Percentiles rank a stretch among this genome's conserved stretches.
phyloP scores from a whole-genome alignment of 2,113 vertebrate genomes.

The Macheiramphus alcinus region DNA sequence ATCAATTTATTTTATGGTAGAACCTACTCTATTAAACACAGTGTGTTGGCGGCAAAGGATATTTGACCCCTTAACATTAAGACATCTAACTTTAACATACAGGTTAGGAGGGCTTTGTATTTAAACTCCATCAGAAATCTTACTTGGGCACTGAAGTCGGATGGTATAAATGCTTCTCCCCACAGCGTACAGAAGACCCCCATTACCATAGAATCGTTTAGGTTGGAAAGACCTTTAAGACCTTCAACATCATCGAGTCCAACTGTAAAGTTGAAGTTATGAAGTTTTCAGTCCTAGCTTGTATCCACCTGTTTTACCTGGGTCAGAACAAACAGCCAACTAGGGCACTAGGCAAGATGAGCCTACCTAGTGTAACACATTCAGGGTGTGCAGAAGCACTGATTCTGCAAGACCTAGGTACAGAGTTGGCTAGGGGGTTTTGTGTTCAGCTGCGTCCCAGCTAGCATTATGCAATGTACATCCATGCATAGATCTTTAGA shows the following conservation, averaged over 20 bases:
- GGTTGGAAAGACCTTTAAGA: not conserved
- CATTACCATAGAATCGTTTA: not conserved
- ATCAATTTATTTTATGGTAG: not conserved
- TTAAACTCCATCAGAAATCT: not conserved
- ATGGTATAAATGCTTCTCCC: not conserved
- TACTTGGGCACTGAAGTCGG: not conserved
- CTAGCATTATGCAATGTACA: not conserved
- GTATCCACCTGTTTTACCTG: not conserved
- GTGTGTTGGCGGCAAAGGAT: not conserved
- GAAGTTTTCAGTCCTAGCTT: not conserved
- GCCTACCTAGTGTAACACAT: too few relatives aligned
- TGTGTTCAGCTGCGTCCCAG: not conserved
- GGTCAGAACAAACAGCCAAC: not conserved
- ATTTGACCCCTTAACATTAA: not conserved
- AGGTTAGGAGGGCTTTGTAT: not conserved
- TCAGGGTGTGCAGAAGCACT: not conserved
- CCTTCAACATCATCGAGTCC: not conserved
- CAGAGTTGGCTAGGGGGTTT: too few relatives aligned
- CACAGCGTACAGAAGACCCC: not conserved
- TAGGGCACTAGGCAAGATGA: not conserved
- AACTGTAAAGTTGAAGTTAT: rapidly evolving
- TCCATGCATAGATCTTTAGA: not conserved
- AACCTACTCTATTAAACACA: not conserved
- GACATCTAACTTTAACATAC: not conserved
- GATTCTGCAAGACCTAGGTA: not conserved